Base-by-base conservation (phyloP, 2,888 invertebrate species). In the Alsophila aescularia region DNA sequence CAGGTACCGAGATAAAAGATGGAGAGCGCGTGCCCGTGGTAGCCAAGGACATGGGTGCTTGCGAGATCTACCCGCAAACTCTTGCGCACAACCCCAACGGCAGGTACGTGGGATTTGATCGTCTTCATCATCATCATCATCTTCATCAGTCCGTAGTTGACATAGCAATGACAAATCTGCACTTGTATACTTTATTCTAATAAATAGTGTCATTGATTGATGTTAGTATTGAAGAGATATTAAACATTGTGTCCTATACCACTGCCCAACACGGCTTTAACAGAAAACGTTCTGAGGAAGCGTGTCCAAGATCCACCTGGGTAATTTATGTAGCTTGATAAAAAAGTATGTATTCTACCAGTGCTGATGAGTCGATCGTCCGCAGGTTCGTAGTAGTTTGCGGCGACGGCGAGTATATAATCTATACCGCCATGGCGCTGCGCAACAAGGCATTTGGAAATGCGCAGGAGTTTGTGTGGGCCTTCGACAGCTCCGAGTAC, bases 381-480 rank as follows among this genome's bases (percentile, higher is more conserved):
- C 10, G 1, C 32, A 54, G 98, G 21, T 95, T 95, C 64, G 93
- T 93, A 3, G 99, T 99, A 0, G 99, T 99, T 1, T 99, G 99
- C 78, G 99, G 99, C 1, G 99, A 99, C 85, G 99, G 99, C 10
- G 99, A 99, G 83, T 99, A 99, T 85, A 99, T 99, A 42, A 99
- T 99, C 71, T 99, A 99, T 92, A 99, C 99, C 0, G 98, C 99
- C 0, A 99, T 99, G 98, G 99, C 99, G 0, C 91, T 99, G 61
- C 93, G 99, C 47, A 99, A 99, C 86, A 99, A 99, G 83, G 98
- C 98, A 1, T 99, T 99, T 80, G 99, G 99, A 0, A 96, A 97
- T 9, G 99, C 99, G 0, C 97, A 98, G 72, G 99, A 99, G 90
- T 99, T 99, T 81, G 99, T 99, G 0, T 99, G 99, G 99, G 98